phyloP scores from a whole-genome alignment of 2,888 invertebrate species.

The Omphaloscelis lunosa region DNA sequence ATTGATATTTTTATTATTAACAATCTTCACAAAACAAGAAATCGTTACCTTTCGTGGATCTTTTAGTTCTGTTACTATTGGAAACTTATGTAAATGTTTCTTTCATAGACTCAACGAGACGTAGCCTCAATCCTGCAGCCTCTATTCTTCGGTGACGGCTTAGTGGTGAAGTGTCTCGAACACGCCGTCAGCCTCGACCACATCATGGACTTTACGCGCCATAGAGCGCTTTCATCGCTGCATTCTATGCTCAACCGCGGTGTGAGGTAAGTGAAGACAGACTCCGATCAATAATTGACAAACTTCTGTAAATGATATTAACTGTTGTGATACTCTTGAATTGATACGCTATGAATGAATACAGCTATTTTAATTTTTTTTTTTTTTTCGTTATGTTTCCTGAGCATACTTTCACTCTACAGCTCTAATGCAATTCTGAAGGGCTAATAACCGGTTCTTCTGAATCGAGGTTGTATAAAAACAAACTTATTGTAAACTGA shows the following conservation, averaged over 20 bases:
- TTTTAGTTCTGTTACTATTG: neutral
- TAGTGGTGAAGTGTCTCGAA: slow-evolving; percentile 97
- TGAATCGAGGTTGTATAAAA: neutral
- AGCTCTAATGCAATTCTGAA: neutral
- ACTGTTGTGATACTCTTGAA: neutral
- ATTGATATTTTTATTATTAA: neutral
- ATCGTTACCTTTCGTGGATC: neutral
- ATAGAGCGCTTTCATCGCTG: slow-evolving; percentile 97
- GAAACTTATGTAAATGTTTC: neutral
- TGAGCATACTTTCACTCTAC: neutral
- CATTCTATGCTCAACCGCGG: slow-evolving; percentile 99
- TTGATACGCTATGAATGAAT: too few relatives aligned
- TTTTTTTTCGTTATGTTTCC: too few relatives aligned
- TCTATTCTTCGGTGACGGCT: slow-evolving; percentile 97
- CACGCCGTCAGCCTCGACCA: slow-evolving; percentile 98
- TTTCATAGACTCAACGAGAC: slow-evolving; percentile 94
- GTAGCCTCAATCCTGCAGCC: slow-evolving; percentile 96
- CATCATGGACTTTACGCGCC: slow-evolving; percentile 99
- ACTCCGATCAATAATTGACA: neutral
- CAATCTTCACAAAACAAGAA: neutral
- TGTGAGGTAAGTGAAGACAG: slow-evolving; percentile 90
- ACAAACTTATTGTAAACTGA: neutral
- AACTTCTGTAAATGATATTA: neutral
- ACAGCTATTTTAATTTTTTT: neutral
- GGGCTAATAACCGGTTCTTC: neutral